Conservation (phyloP, 2,113 vertebrate species). For the Bettongia penicillata region DNA sequence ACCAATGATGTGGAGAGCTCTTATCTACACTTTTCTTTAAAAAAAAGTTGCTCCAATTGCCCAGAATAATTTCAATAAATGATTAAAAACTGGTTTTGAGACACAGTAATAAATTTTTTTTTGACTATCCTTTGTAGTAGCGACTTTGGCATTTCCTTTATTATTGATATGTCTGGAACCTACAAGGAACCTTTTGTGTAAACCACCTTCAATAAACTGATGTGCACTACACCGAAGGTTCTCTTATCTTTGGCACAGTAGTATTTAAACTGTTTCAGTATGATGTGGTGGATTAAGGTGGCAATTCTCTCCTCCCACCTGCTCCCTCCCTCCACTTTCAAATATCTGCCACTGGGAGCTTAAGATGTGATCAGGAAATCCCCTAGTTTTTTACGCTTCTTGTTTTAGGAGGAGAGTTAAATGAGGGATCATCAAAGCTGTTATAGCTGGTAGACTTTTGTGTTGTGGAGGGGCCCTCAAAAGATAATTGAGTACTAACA, state of each 20-base stretch:
- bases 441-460: not conserved
- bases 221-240: constrained; percentile 31
- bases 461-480: not conserved
- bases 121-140: constrained; percentile 54
- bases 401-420: constrained; percentile 8
- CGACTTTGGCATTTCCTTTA: constrained; percentile 59
- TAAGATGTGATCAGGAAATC: constrained; percentile 24
- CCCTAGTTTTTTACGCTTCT: constrained; percentile 6
- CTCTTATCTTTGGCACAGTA: constrained; percentile 40
- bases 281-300: not conserved
- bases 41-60: constrained; percentile 53
- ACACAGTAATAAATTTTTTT: constrained; percentile 41
- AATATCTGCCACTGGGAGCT: not conserved
- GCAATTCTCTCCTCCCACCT: not conserved
- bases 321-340: not conserved
- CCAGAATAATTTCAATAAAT: constrained; percentile 68
- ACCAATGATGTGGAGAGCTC: constrained; percentile 40
- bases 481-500: not conserved
- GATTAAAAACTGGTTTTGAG: constrained; percentile 58
- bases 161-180: constrained; percentile 50
- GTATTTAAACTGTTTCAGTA: constrained; percentile 18
- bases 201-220: constrained; percentile 53
- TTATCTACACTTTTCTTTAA: constrained; percentile 58
- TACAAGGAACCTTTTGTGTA: constrained; percentile 67
- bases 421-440: not conserved